These are phyloP conservation scores for Eubucco bourcierii DNA, from an alignment of 2,113 vertebrate genomes.

Conservation along the genomic window DNA sequence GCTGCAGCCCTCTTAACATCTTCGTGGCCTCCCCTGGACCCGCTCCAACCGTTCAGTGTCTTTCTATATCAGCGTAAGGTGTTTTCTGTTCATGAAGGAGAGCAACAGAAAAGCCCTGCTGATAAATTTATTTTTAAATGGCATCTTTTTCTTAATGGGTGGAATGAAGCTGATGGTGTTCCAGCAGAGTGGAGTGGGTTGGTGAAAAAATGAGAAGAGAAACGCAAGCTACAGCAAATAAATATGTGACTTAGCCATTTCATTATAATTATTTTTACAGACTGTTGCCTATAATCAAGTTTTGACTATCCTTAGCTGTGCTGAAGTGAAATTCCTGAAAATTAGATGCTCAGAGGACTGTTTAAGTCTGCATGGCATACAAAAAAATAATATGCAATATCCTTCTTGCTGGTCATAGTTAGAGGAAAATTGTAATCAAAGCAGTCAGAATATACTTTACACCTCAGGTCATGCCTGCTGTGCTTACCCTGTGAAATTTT, in stretches of 20 bases:
- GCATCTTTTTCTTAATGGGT: background rate
- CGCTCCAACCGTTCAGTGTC: no score
- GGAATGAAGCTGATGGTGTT: background rate
- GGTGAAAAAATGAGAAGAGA: background rate
- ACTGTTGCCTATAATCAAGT: background rate
- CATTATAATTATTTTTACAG: background rate
- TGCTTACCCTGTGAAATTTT: background rate
- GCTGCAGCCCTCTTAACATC: no score
- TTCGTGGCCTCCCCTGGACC: no score
- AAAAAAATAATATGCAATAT: background rate
- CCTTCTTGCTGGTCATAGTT: background rate
- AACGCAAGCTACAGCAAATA: background rate
- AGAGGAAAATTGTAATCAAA: background rate
- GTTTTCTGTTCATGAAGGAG: background rate
- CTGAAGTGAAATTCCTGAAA: background rate
- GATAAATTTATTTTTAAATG: background rate
- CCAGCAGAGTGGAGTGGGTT: background rate
- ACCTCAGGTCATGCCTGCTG: background rate
- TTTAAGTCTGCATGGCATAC: background rate
- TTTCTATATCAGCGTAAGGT: fast-evolving
- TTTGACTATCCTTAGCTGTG: background rate
- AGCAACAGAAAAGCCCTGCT: background rate
- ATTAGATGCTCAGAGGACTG: background rate
- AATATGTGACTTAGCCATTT: background rate
- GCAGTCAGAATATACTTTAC: background rate